Conservation (phyloP, 23 tunicate genomes). For the Trididemnum nubilum region DNA sequence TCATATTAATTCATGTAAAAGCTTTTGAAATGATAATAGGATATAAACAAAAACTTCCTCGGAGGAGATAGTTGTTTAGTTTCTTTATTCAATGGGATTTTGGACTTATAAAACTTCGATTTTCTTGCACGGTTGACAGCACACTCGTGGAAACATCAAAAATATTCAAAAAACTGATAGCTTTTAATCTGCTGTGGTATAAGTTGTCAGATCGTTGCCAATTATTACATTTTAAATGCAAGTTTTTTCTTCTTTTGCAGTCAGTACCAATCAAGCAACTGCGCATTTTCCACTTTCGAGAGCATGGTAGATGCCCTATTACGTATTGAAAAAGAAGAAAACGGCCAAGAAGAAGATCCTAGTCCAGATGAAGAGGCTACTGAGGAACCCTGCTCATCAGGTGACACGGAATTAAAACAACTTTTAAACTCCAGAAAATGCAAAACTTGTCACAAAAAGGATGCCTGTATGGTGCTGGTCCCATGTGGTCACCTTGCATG, state of each 20-base stretch:
- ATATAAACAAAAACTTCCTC: too few species aligned
- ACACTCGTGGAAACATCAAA: too few species aligned
- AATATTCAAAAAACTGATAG: too few species aligned
- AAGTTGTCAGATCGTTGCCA: too few species aligned
- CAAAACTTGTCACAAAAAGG: conserved; percentile 44
- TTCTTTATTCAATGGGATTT: too few species aligned
- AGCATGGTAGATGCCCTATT: conserved; percentile 10
- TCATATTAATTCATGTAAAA: too few species aligned
- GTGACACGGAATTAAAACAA: conserved; percentile 12
- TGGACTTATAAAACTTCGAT: too few species aligned
- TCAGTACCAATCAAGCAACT: background rate
- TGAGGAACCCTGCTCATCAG: background rate
- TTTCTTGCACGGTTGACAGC: too few species aligned
- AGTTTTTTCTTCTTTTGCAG: conserved; percentile 21
- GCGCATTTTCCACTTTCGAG: conserved; percentile 19
- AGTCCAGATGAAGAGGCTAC: background rate
- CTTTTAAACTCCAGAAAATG: conserved; percentile 43
- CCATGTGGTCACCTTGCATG: conserved; percentile 75
- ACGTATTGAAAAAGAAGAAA: background rate
- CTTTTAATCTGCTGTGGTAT: too few species aligned
- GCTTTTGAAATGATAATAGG: too few species aligned
- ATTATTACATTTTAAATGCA: too few species aligned
- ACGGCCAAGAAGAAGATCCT: background rate
- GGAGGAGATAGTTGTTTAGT: conserved; percentile 33
- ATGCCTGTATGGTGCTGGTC: conserved; percentile 46